Base-by-base conservation (phyloP, 2,113 vertebrate species). In the Periophthalmus modestus region DNA sequence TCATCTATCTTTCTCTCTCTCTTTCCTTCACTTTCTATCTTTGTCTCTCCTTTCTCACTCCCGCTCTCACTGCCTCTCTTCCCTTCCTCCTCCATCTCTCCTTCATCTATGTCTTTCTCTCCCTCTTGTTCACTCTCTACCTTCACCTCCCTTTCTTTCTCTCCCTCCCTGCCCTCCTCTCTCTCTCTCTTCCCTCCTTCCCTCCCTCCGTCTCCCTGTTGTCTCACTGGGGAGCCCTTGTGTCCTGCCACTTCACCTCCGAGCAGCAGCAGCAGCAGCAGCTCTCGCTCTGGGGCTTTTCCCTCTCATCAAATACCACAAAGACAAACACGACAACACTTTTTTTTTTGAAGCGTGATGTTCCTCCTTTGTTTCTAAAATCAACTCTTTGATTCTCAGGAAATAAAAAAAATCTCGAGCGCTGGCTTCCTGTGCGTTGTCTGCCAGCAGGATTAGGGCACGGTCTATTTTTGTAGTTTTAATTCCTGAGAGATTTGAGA, bases 211-310 rank as follows among this genome's bases (percentile, higher is more conserved):
- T 4, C 50, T 19, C n/a, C 19, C 75, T 82, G 71, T 81, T 69
- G 81, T 88, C 86, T 88, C 88, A 75, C 82, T 68, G 69, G 87
- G 80, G 84, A 88, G 73, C 77, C 70, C 75, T 86, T 69, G 70
- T 80, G 83, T 85, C 79, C 87, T 81, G 82, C 80, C 58, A 82
- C 75, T 67, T 62, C 80, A 82, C 71, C 77, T 76, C 73, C n/a
- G n/a, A n/a, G n/a, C 71, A 43, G 39, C 79, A n/a, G n/a, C n/a
- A n/a, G n/a, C n/a, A n/a, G n/a, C n/a, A 66, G 46, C 10, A 5
- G 71, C 74, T 74, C 77, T 76, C n/a, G 7, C 82, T 85, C 63
- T 7, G 39, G 10, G 39, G 39, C 10, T 43, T 43, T 43, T 43
- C 39, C 10, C 21, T 13, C 55, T 21, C 55, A 13, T 57, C 55